Conservation (phyloP, 2,888 invertebrate genomes). For the Torymus texanus region DNA sequence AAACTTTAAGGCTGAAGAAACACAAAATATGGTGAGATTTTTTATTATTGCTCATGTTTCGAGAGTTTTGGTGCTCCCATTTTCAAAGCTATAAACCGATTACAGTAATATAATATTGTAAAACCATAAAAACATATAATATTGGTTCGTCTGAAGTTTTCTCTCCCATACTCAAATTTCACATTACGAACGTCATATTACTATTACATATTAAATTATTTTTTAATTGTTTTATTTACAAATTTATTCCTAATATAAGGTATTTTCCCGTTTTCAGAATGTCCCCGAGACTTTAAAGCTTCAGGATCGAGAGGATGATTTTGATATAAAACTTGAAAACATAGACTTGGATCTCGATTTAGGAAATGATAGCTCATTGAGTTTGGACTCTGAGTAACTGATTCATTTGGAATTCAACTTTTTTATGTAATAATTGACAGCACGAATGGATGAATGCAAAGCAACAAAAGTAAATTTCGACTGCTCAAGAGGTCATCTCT, state of each 20-base stretch:
- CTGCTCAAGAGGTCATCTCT: conserved; percentile 22
- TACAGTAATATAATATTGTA: too few species aligned
- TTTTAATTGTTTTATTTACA: not conserved
- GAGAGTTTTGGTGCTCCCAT: too few species aligned
- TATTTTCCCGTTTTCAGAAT: conserved; percentile 23
- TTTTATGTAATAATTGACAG: conserved; percentile 47
- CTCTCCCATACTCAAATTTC: too few species aligned
- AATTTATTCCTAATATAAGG: too few species aligned
- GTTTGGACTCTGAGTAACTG: conserved; percentile 39
- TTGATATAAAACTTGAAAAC: conserved; percentile 48
- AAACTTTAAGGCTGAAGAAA: conserved; percentile 63
- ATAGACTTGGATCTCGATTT: conserved; percentile 43
- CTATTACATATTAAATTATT: too few species aligned
- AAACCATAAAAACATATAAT: too few species aligned
- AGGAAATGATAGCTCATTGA: conserved; percentile 43
- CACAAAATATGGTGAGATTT: conserved; percentile 48
- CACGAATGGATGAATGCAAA: conserved; percentile 45
- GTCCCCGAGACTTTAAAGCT: conserved; percentile 36
- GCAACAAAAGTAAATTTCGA: conserved; percentile 23
- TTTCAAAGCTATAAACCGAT: too few species aligned
- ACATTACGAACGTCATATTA: too few species aligned
- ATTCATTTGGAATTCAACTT: conserved; percentile 12
- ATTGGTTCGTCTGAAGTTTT: too few species aligned
- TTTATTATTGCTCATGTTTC: not conserved
- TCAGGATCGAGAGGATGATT: conserved; percentile 40